Evolutionary conservation across 2,113 vertebrate genomes (phyloP).

Genomic region (Dromas ardeola): DNA sequence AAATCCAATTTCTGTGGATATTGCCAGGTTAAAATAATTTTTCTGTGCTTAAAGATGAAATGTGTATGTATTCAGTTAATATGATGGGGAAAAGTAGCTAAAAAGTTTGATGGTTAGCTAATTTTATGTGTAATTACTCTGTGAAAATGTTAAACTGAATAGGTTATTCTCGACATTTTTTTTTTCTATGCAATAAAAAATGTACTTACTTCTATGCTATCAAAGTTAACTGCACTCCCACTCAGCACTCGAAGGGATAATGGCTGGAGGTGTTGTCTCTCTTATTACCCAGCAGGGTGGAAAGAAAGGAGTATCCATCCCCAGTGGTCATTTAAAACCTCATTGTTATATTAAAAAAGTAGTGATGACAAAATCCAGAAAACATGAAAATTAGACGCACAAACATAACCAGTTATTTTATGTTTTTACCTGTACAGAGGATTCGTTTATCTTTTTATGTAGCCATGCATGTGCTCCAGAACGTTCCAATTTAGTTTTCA

Average conservation of each 20-base stretch:
- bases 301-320: slow-evolving; percentile 69
- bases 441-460: background rate
- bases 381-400: slow-evolving; percentile 69
- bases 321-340: slow-evolving; percentile 80
- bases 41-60: background rate
- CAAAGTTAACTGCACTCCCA: slow-evolving; percentile 71
- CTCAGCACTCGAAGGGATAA: slow-evolving; percentile 68
- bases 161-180: slow-evolving; percentile 50
- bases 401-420: slow-evolving; percentile 7
- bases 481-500: background rate
- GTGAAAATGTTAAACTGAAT: slow-evolving; percentile 65
- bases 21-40: slow-evolving; percentile 21
- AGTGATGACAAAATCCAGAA: slow-evolving; percentile 71
- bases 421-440: background rate
- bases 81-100: slow-evolving; percentile 20
- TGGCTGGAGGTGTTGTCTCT: slow-evolving; percentile 73
- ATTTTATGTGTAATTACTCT: slow-evolving; percentile 67
- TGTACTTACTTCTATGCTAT: slow-evolving; percentile 59
- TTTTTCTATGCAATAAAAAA: slow-evolving; percentile 54
- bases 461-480: background rate
- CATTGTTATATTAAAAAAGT: slow-evolving; percentile 76
- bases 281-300: slow-evolving; percentile 75
- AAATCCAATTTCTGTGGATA: background rate
- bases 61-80: slow-evolving; percentile 12
- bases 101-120: slow-evolving; percentile 50